Base-by-base conservation (phyloP, 2,113 vertebrate species). In the Cryptotis parvus region DNA sequence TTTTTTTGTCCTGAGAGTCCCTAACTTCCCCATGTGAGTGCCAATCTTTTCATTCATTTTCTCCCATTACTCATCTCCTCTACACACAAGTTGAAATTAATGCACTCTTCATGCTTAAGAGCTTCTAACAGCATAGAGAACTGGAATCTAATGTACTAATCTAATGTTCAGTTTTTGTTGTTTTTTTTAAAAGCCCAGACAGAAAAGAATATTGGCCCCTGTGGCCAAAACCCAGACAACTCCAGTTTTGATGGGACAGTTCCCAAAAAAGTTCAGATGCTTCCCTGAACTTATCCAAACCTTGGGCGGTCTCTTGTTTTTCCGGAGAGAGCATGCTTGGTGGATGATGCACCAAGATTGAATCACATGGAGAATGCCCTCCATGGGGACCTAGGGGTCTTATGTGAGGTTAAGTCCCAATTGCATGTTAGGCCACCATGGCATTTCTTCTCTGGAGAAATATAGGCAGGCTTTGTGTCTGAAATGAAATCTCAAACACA, bases 211-310 rank as follows among this genome's bases (percentile, higher is more conserved):
- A 96, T 96, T 97, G 95, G 95, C 95, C 95, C 93, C 95, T 94
- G 90, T 26, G 85, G 93, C 92, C 85, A 94, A 96, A 97, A 94
- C 94, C 94, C 96, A 97, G 94, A 97, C 96, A 96, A 86, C 73
- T 93, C 93, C 90, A 96, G 96, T 97, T 97, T 97, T 94, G 96
- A 96, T 97, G 95, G 96, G 96, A 97, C 90, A 95, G 95, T 73
- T 90, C 94, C 95, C 96, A 97, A 94, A 85, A n/a, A 97, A 96
- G 85, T 91, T 97, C 95, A 97, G 94, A 96, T 96, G 94, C 95
- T 95, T 94, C 91, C 84, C 89, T 95, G 92, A 95, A 95, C 94
- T 96, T 86, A 55, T 94, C 94, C 95, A 96, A 95, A 93, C 93
- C 72, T 94, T 96, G 96, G 96, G 96, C 94, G 95, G 96, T 97